Evolutionary conservation across 1,140 invertebrate genomes (phyloP).

Genomic region (Drosophila novamexicana): DNA sequence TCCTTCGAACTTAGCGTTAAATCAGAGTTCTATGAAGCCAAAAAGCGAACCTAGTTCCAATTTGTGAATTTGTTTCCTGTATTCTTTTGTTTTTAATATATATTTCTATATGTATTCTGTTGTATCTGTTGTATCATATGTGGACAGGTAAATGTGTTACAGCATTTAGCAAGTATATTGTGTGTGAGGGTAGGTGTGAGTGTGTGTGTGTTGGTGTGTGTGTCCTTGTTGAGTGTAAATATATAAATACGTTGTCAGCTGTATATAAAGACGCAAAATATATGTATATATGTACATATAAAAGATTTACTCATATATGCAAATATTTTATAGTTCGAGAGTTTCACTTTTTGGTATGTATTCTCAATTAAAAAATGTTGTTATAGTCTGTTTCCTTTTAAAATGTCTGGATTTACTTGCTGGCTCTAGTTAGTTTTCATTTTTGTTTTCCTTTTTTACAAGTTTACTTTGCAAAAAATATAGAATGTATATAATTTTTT

Average conservation of each 20-base stretch:
- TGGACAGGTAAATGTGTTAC: slow-evolving; percentile 40
- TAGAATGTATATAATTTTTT: slow-evolving; percentile 47
- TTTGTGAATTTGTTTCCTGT: slow-evolving; percentile 24
- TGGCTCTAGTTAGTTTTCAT: slow-evolving; percentile 47
- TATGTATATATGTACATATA: slow-evolving; percentile 59
- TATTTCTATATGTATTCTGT: slow-evolving; percentile 24
- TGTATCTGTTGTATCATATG: slow-evolving; percentile 16
- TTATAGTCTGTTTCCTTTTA: slow-evolving; percentile 55
- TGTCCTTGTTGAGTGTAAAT: slow-evolving; percentile 48
- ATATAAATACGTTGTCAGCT: slow-evolving; percentile 65
- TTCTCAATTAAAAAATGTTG: slow-evolving; percentile 63
- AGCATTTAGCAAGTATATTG: slow-evolving; percentile 14
- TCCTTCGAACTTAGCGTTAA: slow-evolving; percentile 20
- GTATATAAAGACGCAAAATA: slow-evolving; percentile 79
- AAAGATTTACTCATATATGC: slow-evolving; percentile 37
- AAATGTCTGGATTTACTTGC: slow-evolving; percentile 62
- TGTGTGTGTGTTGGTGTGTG: slow-evolving; percentile 18
- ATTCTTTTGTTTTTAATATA: slow-evolving; percentile 2
- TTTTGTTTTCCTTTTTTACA: slow-evolving; percentile 46
- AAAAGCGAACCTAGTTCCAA: slow-evolving; percentile 58
- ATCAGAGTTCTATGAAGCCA: slow-evolving; percentile 54
- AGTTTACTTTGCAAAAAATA: slow-evolving; percentile 79
- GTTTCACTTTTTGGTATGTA: slow-evolving; percentile 32
- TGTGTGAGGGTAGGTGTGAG: neutral
- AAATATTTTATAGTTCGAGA: slow-evolving; percentile 32